These are phyloP conservation scores for Prunella himalayana DNA, from an alignment of 2,113 vertebrate genomes.

Conservation along the genomic window DNA sequence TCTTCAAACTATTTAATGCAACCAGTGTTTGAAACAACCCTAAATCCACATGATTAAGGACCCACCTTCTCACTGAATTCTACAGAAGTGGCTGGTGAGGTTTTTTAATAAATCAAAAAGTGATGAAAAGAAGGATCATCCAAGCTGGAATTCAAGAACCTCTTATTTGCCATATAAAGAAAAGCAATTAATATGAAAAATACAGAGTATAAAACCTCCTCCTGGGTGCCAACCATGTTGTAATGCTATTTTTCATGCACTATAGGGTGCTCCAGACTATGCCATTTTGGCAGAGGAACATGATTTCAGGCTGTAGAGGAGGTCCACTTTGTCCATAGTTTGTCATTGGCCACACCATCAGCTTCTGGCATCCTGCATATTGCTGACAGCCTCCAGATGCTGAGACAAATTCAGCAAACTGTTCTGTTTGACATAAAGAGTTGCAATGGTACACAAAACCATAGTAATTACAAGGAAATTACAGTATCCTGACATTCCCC, in stretches of 20 bases:
- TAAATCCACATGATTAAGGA: background rate
- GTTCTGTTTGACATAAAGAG: background rate
- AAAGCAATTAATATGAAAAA: background rate
- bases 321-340: background rate
- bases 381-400: background rate
- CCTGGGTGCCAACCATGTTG: background rate
- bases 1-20: background rate
- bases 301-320: background rate
- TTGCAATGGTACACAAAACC: background rate
- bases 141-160: background rate
- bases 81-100: background rate
- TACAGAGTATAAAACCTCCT: background rate
- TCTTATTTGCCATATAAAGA: background rate
- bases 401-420: background rate
- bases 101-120: background rate
- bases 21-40: background rate
- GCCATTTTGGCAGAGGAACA: background rate
- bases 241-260: background rate
- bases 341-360: background rate
- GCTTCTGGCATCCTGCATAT: background rate
- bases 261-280: background rate
- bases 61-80: background rate
- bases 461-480: background rate
- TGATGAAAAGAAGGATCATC: background rate
- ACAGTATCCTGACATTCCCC: background rate